Base-by-base conservation (phyloP, 2,888 invertebrate species). In the Ceramica pisi region DNA sequence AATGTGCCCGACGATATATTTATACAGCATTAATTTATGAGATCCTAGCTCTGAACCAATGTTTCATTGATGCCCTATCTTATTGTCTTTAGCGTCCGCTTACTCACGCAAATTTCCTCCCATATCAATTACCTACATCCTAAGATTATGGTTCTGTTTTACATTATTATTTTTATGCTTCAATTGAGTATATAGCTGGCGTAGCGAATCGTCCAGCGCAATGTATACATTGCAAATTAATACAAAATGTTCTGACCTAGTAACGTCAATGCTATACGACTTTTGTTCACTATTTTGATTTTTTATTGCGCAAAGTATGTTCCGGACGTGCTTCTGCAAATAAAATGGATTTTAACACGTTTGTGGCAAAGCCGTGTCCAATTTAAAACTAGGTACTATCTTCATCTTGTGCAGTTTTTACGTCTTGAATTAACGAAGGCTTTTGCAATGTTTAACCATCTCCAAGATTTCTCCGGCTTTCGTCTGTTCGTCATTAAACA, bases 31-130 rank as follows among this genome's bases (percentile, higher is more conserved):
- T 12, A 31, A 81, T 72, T 81, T 81, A 67, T 41, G 21, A 23
- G 5, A 23, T 66, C 65, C 71, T 74, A 55, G 14, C 7, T 57
- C 12, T 50, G n/a, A n/a, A 46, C 50, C 35, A 26, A 26, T 61
- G 10, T 53, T 80, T 75, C 59, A 75, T 38, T 38, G 56, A 7
- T 38, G 5, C 41, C 41, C 12, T 38, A 56, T 68, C 62, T 64
- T 74, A 66, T 63, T 75, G 59, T 68, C 41, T 79, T 59, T 35
- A 23, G 7, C 69, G 61, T 67, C 56, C 46, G 48, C 69, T 70
- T 67, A 67, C 67, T 60, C 67, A 72, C 41, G 31, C 6, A 12
- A 41, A 14, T 14, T 41, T 41, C 41, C 10, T 41, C 12, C 12
- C 0, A 7, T 19, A 31, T 31, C 9, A 51, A 23, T 38, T 35